These are phyloP conservation scores for Calonectris borealis DNA, from an alignment of 2,113 vertebrate genomes.

Conservation along the genomic window DNA sequence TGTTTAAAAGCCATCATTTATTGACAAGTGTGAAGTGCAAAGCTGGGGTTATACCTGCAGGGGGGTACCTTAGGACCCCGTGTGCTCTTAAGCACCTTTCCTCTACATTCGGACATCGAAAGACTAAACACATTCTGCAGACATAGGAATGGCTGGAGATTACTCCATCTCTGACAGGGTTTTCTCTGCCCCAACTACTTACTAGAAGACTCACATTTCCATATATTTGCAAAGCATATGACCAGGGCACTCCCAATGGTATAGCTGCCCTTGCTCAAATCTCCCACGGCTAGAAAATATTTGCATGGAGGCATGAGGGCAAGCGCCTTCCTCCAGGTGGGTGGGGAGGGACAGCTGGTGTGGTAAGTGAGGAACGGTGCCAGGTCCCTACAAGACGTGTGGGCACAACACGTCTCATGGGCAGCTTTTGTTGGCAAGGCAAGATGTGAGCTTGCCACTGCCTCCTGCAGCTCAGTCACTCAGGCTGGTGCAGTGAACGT, in stretches of 20 bases:
- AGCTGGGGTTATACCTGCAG: neutral
- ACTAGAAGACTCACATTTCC: neutral
- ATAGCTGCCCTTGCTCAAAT: neutral
- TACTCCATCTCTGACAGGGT: neutral
- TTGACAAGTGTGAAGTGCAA: neutral
- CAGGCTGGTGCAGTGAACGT: neutral
- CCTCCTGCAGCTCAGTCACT: neutral
- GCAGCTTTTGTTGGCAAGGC: neutral
- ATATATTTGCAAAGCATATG: neutral
- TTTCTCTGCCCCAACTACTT: neutral
- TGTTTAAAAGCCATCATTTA: neutral
- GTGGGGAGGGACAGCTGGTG: accelerated
- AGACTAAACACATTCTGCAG: neutral
- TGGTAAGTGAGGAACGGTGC: neutral
- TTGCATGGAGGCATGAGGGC: neutral
- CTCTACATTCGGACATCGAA: neutral
- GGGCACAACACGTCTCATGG: too few species aligned
- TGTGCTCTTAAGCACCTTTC: neutral
- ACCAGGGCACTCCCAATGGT: neutral
- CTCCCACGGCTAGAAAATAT: neutral
- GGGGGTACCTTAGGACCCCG: neutral
- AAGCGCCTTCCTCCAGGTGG: neutral
- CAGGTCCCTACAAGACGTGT: neutral
- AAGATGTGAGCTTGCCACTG: neutral
- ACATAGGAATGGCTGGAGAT: neutral